phyloP scores from a whole-genome alignment of 2,888 invertebrate genomes.

The Eupithecia tripunctaria region DNA sequence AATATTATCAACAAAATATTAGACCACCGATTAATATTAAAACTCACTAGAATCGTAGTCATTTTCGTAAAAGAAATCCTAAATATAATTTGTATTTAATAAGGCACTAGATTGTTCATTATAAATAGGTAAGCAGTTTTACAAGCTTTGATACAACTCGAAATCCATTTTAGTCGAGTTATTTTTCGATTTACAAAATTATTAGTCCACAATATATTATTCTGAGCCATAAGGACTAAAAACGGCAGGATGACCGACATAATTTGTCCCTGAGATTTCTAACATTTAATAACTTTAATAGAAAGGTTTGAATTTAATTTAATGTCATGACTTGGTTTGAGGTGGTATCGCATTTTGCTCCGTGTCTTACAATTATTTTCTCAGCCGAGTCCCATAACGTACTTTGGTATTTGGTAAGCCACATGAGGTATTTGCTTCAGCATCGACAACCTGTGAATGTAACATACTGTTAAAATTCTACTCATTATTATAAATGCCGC shows the following conservation, averaged over 20 bases:
- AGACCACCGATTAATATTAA: conserved; percentile 34
- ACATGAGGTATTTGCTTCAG: conserved; percentile 93
- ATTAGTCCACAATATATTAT: not conserved
- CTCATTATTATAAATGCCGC: not conserved
- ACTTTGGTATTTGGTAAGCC: conserved; percentile 93
- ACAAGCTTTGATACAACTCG: not conserved
- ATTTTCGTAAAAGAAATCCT: conserved; percentile 24
- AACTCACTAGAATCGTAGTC: conserved; percentile 34
- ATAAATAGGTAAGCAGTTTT: conserved; percentile 14
- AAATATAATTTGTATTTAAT: conserved; percentile 42
- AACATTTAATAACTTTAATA: not conserved
- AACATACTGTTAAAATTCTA: conserved; percentile 14
- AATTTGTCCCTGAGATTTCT: not conserved
- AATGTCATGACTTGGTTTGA: conserved; percentile 51
- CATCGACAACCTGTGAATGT: conserved; percentile 90
- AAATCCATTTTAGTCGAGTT: not conserved
- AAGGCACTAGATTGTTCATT: conserved; percentile 34
- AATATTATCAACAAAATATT: conserved; percentile 35
- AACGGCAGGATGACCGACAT: not conserved
- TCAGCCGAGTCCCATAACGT: conserved; percentile 92
- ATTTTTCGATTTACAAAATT: not conserved
- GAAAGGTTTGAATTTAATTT: not conserved
- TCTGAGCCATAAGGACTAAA: not conserved
- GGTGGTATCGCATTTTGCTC: conserved; percentile 57
- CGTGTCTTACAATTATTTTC: conserved; percentile 28